phyloP scores from a whole-genome alignment of 2,113 vertebrate species.

The Himantopus leucocephalus region DNA sequence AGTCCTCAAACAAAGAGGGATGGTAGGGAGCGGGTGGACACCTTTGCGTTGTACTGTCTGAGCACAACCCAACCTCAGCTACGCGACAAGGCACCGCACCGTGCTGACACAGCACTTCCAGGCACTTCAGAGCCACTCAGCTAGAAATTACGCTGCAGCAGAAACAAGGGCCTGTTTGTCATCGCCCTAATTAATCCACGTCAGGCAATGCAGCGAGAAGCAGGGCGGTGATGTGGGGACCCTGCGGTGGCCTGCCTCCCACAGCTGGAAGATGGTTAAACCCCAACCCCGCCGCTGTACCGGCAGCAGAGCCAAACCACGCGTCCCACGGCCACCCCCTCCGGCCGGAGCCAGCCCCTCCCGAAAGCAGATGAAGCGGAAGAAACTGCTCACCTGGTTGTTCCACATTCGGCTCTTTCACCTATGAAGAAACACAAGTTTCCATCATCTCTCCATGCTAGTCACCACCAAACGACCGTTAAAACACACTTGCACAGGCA shows the following conservation, averaged over 20 bases:
- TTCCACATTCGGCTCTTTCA: constrained; percentile 94
- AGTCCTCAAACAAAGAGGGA: background rate
- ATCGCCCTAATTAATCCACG: background rate
- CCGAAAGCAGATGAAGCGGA: background rate
- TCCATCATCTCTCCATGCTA: background rate
- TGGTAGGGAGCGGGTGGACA: background rate
- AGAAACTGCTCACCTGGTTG: constrained; percentile 87
- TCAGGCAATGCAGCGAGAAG: background rate
- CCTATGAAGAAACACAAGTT: constrained; percentile 75
- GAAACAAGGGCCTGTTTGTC: background rate
- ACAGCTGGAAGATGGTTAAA: background rate
- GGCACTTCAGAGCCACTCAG: background rate
- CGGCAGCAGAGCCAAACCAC: background rate
- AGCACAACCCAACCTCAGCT: background rate
- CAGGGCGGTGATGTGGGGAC: background rate
- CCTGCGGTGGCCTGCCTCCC: background rate
- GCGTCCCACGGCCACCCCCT: background rate
- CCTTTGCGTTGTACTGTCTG: background rate
- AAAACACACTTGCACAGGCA: background rate
- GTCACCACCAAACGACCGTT: background rate
- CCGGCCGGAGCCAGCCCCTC: background rate
- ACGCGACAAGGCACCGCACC: background rate
- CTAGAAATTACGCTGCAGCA: background rate
- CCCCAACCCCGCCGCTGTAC: background rate
- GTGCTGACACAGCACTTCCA: background rate